These are phyloP conservation scores for Hemibagrus guttatus DNA, from an alignment of 2,797 vertebrate species.

Conservation along the genomic window DNA sequence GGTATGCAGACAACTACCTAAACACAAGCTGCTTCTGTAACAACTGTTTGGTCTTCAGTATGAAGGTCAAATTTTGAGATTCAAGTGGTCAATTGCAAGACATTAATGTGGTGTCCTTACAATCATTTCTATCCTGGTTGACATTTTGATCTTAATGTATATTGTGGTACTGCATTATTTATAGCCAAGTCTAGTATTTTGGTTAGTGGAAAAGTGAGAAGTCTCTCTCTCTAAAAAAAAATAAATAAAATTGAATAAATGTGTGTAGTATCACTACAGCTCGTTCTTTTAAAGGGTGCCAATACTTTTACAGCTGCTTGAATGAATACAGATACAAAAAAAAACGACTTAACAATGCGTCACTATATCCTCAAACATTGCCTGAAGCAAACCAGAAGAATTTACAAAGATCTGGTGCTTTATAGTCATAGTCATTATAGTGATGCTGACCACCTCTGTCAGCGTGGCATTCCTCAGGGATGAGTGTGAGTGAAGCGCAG, in stretches of 20 bases:
- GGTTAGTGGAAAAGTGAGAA: not conserved
- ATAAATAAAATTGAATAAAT: not conserved
- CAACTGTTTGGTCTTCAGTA: not conserved
- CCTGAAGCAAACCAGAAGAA: not conserved
- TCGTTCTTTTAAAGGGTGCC: not conserved
- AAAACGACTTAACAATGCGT: not conserved
- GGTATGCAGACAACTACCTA: not conserved
- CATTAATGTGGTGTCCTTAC: not conserved
- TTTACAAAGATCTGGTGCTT: not conserved
- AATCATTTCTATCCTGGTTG: not conserved
- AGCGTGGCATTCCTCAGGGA: slow-evolving; percentile 18
- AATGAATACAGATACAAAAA: not conserved
- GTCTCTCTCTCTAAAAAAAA: not conserved
- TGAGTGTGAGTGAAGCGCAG: not conserved
- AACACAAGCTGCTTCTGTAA: not conserved
- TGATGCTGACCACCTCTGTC: not conserved
- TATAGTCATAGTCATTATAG: not conserved
- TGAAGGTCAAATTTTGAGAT: not conserved
- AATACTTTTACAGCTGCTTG: not conserved
- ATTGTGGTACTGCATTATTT: not conserved
- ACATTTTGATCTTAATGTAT: not conserved
- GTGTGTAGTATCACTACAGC: not conserved
- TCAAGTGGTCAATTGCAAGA: not conserved
- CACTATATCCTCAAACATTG: not conserved
- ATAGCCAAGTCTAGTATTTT: not conserved